Percentiles rank a stretch among this genome's conserved stretches.
Evolutionary conservation across 1,140 invertebrate genomes (phyloP).

Genomic region (Diuraphis noxia): DNA sequence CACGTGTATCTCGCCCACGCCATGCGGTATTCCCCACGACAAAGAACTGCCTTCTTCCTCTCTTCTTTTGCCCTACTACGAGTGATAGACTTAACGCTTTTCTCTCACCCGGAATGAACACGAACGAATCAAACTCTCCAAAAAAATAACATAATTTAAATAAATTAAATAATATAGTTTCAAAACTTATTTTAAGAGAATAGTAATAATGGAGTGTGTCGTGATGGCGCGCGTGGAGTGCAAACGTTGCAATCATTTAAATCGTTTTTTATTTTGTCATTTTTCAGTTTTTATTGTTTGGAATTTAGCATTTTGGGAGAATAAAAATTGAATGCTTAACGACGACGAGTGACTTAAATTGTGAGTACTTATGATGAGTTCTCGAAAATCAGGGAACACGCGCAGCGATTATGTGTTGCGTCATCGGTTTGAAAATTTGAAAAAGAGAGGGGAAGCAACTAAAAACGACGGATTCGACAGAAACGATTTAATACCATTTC

Average conservation of each 20-base stretch:
- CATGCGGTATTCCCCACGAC: neutral
- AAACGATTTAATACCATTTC: constrained; percentile 24
- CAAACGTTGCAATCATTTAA: neutral
- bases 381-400: neutral
- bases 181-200: neutral
- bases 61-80: neutral
- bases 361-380: neutral
- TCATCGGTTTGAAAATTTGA: constrained; percentile 6
- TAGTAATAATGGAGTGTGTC: too few species aligned
- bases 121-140: neutral
- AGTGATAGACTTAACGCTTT: neutral
- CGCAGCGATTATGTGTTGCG: neutral
- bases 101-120: neutral
- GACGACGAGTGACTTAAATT: neutral
- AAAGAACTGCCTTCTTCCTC: too few species aligned
- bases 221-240: too few species aligned
- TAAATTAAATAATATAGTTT: too few species aligned
- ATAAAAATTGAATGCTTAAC: neutral
- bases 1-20: constrained; percentile 38
- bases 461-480: constrained; percentile 37
- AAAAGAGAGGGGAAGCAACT: neutral
- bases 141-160: too few species aligned
- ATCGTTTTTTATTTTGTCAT: neutral
- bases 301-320: neutral
- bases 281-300: neutral